Percentiles rank a stretch among this genome's conserved stretches.
Conservation (phyloP, 2,113 vertebrate genomes). For the Pseudorhombus dupliciocellatus region DNA sequence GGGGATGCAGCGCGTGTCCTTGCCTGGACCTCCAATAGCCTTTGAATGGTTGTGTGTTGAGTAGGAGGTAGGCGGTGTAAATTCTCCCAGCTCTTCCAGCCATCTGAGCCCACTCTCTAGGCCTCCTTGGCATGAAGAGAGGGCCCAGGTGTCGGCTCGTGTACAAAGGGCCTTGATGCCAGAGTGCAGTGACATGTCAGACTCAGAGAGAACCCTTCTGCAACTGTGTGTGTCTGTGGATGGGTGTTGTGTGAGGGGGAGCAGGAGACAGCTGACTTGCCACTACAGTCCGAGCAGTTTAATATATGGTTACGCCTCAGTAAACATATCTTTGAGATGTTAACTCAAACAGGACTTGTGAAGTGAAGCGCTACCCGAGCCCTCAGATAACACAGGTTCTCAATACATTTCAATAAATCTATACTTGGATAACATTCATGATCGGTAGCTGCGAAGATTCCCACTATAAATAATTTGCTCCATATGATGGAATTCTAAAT, state of each 20-base stretch:
- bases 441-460: background rate
- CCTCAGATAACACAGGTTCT: background rate
- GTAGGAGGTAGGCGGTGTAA: slow-evolving; percentile 60
- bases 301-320: slow-evolving; percentile 22
- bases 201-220: slow-evolving; percentile 62
- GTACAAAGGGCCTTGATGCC: slow-evolving; percentile 70
- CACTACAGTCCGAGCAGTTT: slow-evolving; percentile 3
- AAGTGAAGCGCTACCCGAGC: slow-evolving; percentile 1
- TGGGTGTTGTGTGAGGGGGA: background rate
- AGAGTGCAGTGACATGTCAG: slow-evolving; percentile 62
- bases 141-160: slow-evolving; percentile 76
- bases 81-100: slow-evolving; percentile 57
- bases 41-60: slow-evolving; percentile 44
- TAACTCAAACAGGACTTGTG: slow-evolving; percentile 12
- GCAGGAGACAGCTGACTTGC: slow-evolving; percentile 8
- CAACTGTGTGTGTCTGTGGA: slow-evolving; percentile 7
- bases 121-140: slow-evolving; percentile 71
- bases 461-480: no score
- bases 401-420: background rate
- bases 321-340: slow-evolving; percentile 6
- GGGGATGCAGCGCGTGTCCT: slow-evolving; percentile 29
- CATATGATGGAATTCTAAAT: no score
- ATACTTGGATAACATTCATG: background rate
- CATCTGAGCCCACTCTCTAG: slow-evolving; percentile 71
- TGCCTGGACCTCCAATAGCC: slow-evolving; percentile 36